phyloP scores from a whole-genome alignment of 2,113 vertebrate genomes.

The Eretmochelys imbricata region DNA sequence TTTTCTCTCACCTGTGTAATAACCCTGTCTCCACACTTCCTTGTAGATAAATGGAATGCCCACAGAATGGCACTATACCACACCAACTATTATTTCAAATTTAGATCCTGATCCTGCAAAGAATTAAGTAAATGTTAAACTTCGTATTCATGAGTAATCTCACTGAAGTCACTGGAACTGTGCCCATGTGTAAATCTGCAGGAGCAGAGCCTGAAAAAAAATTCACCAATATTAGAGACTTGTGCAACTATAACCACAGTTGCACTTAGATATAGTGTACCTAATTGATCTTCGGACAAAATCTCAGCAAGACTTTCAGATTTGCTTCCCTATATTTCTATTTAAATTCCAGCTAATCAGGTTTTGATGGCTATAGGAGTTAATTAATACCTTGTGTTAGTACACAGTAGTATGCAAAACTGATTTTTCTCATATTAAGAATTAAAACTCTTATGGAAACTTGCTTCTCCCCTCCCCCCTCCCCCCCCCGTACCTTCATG shows the following conservation, averaged over 20 bases:
- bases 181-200: background rate
- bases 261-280: background rate
- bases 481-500: background rate
- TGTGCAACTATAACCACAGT: background rate
- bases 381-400: background rate
- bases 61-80: background rate
- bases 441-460: background rate
- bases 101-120: background rate
- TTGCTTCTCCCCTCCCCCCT: background rate
- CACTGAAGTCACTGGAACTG: accelerated
- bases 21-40: background rate
- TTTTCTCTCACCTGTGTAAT: background rate
- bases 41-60: background rate
- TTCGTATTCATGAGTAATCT: background rate
- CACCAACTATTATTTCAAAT: background rate
- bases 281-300: background rate
- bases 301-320: background rate
- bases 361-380: background rate
- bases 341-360: background rate
- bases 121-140: background rate
- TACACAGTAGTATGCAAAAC: background rate
- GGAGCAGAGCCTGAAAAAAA: background rate
- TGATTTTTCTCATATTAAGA: background rate
- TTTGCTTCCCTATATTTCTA: background rate
- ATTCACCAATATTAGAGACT: background rate